Conservation (phyloP, 2,888 invertebrate species). For the Drosophila buzzatii region DNA sequence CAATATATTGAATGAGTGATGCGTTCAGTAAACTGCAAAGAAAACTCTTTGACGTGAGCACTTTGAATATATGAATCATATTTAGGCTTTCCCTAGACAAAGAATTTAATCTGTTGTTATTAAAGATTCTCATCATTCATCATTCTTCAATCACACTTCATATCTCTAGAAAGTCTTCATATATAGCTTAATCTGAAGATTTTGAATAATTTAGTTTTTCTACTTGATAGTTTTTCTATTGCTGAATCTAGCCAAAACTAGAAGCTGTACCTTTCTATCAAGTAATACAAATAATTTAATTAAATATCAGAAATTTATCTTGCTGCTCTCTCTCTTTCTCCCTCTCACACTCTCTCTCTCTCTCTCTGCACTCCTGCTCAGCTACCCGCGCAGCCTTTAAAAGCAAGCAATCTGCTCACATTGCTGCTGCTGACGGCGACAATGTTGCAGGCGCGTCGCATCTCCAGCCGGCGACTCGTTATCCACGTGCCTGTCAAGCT, state of each 20-base stretch:
- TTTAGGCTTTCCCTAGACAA: too few relatives aligned
- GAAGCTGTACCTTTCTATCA: too few relatives aligned
- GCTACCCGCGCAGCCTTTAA: conserved; percentile 33
- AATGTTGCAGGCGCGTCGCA: conserved; percentile 76
- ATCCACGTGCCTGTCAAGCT: conserved; percentile 92
- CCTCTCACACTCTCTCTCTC: too few relatives aligned
- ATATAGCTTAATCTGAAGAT: too few relatives aligned
- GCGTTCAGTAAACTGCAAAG: background rate
- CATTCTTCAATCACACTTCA: background rate
- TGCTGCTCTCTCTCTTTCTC: background rate
- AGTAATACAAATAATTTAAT: too few relatives aligned
- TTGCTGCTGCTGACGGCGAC: conserved; percentile 54
- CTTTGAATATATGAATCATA: background rate
- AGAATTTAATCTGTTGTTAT: too few relatives aligned
- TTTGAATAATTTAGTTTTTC: too few relatives aligned
- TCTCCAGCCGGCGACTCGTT: conserved; percentile 89
- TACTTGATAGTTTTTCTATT: too few relatives aligned
- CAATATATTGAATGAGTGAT: background rate
- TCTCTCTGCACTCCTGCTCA: background rate
- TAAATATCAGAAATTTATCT: too few relatives aligned
- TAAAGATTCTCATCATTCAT: too few relatives aligned
- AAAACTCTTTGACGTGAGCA: background rate
- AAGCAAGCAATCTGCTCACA: conserved; percentile 37
- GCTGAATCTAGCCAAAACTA: too few relatives aligned
- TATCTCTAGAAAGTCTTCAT: too few relatives aligned